phyloP scores from a whole-genome alignment of 2,113 vertebrate genomes.

The Hippocampus comes region DNA sequence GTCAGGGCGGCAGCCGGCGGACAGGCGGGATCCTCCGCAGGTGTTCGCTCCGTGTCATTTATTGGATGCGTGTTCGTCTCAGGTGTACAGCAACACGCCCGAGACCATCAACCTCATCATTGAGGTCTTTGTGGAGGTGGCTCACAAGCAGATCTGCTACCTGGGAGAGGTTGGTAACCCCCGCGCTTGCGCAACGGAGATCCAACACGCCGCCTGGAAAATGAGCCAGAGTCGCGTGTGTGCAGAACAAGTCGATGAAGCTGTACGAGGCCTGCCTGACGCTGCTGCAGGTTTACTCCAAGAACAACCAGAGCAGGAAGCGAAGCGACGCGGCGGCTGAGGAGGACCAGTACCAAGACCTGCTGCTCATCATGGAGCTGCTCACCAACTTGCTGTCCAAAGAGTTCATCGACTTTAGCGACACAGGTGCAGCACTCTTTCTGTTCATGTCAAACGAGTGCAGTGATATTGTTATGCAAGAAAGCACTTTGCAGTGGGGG shows the following conservation, averaged over 20 bases:
- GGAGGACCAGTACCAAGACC: conserved; percentile 97
- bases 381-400: conserved; percentile 97
- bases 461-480: too few species aligned
- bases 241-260: conserved; percentile 94
- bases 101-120: conserved; percentile 99
- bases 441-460: background rate
- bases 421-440: conserved; percentile 77
- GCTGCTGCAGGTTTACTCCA: conserved; percentile 95
- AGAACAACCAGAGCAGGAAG: conserved; percentile 91
- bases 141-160: conserved; percentile 99
- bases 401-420: conserved; percentile 99
- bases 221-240: background rate
- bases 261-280: conserved; percentile 96
- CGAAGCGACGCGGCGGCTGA: conserved; percentile 87
- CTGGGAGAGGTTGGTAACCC: conserved; percentile 87
- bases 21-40: too few species aligned
- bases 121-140: conserved; percentile 99
- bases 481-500: too few species aligned
- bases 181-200: background rate
- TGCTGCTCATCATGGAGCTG: conserved; percentile 99
- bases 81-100: conserved; percentile 94
- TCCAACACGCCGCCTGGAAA: background rate
- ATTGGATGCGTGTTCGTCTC: background rate
- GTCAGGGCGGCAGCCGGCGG: conserved; percentile 15
- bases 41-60: background rate